phyloP scores from a whole-genome alignment of 1,140 invertebrate genomes.

The Pseudomyrmex cubaensis region DNA sequence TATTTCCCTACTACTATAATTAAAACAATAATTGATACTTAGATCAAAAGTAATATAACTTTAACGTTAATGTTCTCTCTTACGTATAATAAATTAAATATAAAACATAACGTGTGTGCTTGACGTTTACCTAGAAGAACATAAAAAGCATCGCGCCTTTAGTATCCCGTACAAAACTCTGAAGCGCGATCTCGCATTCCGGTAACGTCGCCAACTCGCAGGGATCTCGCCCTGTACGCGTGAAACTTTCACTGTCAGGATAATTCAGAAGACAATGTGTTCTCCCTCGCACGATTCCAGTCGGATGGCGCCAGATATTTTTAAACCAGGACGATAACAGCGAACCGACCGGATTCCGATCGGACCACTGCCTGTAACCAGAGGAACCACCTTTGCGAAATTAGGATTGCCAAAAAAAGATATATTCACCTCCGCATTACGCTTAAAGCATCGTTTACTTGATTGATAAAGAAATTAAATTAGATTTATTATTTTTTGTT shows the following conservation, averaged over 20 bases:
- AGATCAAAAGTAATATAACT: background rate
- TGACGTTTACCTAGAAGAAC: background rate
- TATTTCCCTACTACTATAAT: too few species aligned
- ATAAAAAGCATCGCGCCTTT: background rate
- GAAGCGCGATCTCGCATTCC: constrained; percentile 18
- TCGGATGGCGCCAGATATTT: constrained; percentile 71
- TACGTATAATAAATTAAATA: constrained; percentile 2
- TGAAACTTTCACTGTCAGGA: constrained; percentile 60
- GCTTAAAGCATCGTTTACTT: background rate
- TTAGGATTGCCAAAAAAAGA: constrained; percentile 8
- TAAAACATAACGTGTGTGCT: background rate
- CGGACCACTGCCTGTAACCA: constrained; percentile 46
- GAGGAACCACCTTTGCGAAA: constrained; percentile 66
- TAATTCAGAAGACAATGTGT: constrained; percentile 55
- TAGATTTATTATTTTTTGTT: background rate
- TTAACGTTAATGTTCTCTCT: too few species aligned
- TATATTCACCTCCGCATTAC: constrained; percentile 1
- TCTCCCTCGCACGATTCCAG: constrained; percentile 15
- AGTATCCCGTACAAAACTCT: background rate
- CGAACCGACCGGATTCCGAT: constrained; percentile 59
- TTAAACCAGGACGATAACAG: constrained; percentile 70
- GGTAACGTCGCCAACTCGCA: constrained; percentile 24
- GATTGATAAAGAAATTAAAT: background rate
- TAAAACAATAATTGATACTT: background rate
- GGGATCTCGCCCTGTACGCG: constrained; percentile 18